Evolutionary conservation across 1,140 invertebrate species (phyloP), one percentile per base, ranked within the genome.

Genomic region (Drosophila nigromelanica): DNA sequence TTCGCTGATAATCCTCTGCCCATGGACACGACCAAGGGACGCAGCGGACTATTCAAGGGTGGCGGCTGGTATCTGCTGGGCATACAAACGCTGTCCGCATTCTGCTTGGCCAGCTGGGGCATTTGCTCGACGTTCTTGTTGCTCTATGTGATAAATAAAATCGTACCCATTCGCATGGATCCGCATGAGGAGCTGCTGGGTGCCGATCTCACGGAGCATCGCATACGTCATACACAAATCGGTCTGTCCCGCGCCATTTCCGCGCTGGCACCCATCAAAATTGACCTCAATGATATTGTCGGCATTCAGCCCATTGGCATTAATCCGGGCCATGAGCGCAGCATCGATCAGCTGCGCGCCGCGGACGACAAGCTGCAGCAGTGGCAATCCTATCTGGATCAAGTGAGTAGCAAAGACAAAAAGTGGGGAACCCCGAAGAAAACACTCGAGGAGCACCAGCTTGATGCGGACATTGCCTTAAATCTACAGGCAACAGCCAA

Each of bases 1-100:
- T 98, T 99, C 90, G 97, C 97, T n/a, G 95, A 97, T 70, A 94
- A 97, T 92, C 97, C 98, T 12, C 90, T 94, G 50, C 95, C 97
- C 0, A 93, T 98, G 74, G 93, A 95, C 24, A 96, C 97, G 0
- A 98, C 97, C 0, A 94, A 93, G 47, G 96, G 97, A 24, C 93
- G 95, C 73, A 94, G 97, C 96, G 97, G 97, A 1, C 80, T 98
- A 8, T 95, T 98, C 64, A 96, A 97, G 93, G 97, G 97, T 42
- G 97, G 97, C 14, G 97, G 96, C 14, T 96, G 95, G 94, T 95
- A 97, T 78, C 93, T 98, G n/a, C 92, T 98, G 1, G 97, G 96
- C 0, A 94, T 98, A 24, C 97, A 98, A 93, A 76, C 93, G 1
- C 89, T 98, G 4, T 94, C 95, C 0, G 95, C 93, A 1, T 54